These are phyloP conservation scores for Serranus cabrilla DNA, from an alignment of 2,797 vertebrate species.

Conservation along the genomic window DNA sequence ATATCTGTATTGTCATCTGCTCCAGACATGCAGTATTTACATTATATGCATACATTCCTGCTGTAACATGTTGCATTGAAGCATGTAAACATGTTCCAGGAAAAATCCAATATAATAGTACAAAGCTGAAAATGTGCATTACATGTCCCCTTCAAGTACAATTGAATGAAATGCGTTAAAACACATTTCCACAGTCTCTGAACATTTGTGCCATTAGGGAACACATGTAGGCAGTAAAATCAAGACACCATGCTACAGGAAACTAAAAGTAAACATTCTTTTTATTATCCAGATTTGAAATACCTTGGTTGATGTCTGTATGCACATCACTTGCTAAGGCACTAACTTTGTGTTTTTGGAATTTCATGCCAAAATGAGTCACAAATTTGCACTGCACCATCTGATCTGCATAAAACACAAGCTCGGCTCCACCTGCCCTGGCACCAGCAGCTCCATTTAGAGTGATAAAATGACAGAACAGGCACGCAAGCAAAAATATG, in stretches of 20 bases:
- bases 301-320: background rate
- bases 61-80: too few species aligned
- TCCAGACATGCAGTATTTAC: too few species aligned
- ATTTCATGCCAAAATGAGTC: background rate
- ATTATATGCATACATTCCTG: too few species aligned
- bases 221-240: background rate
- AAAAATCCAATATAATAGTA: too few species aligned
- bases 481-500: background rate
- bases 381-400: background rate
- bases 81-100: too few species aligned
- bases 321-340: slow-evolving; percentile 1
- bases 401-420: background rate
- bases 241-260: background rate
- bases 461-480: background rate
- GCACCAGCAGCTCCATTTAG: background rate
- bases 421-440: background rate
- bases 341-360: background rate
- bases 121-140: too few species aligned
- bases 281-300: background rate
- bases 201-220: too few species aligned
- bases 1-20: too few species aligned
- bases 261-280: background rate
- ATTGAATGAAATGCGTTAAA: too few species aligned
- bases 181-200: too few species aligned
- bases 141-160: too few species aligned